phyloP scores from a whole-genome alignment of 2,113 vertebrate species.

The Gallinago paraguaiae region DNA sequence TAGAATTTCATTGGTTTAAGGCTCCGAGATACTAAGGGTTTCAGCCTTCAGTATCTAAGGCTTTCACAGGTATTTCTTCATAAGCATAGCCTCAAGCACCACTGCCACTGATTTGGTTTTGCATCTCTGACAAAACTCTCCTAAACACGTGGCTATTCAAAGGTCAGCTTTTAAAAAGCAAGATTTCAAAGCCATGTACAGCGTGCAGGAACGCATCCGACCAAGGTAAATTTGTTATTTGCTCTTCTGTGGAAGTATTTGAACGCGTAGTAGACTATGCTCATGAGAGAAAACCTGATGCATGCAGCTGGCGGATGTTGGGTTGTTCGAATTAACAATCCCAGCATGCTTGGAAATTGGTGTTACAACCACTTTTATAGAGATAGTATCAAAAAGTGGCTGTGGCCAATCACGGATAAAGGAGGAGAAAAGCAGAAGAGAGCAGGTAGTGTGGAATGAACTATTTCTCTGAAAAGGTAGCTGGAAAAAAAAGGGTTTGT shows the following conservation, averaged over 20 bases:
- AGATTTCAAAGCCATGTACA: conserved; percentile 30
- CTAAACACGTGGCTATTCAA: conserved; percentile 13
- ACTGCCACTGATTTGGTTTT: conserved; percentile 61
- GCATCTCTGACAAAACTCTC: conserved; percentile 24
- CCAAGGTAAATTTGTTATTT: conserved; percentile 13
- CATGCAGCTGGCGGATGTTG: conserved; percentile 91
- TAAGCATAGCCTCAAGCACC: conserved; percentile 84
- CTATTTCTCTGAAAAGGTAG: conserved; percentile 83
- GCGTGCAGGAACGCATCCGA: neutral
- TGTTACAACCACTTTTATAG: conserved; percentile 83
- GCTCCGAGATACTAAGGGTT: conserved; percentile 89
- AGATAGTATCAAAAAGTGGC: conserved; percentile 77
- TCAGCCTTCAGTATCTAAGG: conserved; percentile 88
- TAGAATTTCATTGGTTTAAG: conserved; percentile 80
- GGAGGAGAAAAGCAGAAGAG: conserved; percentile 83
- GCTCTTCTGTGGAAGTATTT: conserved; percentile 60
- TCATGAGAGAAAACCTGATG: conserved; percentile 87
- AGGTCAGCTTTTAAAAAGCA: conserved; percentile 25
- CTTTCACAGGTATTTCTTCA: conserved; percentile 89
- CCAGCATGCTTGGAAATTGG: conserved; percentile 87
- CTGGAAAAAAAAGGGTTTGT: conserved; percentile 78
- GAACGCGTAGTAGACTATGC: conserved; percentile 76
- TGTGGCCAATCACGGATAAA: conserved; percentile 86
- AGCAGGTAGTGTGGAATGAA: conserved; percentile 87
- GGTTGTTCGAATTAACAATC: conserved; percentile 84